phyloP scores from a whole-genome alignment of 2,888 invertebrate genomes.

The Zelleria hepariella region DNA sequence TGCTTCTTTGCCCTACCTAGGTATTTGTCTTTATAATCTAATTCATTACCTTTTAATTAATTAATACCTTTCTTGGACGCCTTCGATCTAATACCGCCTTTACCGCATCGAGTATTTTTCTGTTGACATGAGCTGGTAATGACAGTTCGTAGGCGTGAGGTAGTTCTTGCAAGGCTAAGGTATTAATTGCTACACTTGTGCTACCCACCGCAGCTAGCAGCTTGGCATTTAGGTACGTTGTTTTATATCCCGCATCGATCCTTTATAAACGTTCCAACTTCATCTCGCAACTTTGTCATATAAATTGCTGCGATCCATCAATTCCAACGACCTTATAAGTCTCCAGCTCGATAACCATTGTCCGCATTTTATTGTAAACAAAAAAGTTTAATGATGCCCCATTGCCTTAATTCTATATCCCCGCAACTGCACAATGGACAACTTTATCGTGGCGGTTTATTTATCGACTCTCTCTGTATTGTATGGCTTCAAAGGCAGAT shows the following conservation, averaged over 20 bases:
- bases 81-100: too few relatives aligned
- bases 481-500: neutral
- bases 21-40: too few relatives aligned
- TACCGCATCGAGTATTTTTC: too few relatives aligned
- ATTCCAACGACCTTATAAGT: neutral
- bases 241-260: neutral
- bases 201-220: too few relatives aligned
- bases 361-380: neutral
- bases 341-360: neutral
- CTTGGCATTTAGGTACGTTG: neutral
- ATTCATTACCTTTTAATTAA: too few relatives aligned
- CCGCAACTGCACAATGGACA: neutral
- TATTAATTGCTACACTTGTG: too few relatives aligned
- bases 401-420: neutral
- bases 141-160: too few relatives aligned
- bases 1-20: too few relatives aligned
- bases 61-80: too few relatives aligned
- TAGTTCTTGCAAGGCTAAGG: too few relatives aligned
- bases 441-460: neutral
- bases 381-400: neutral
- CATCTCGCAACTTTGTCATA: neutral
- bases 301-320: conserved; percentile 3
- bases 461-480: neutral
- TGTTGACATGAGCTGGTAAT: too few relatives aligned
- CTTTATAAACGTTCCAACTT: neutral